These are phyloP conservation scores for Nesogale talazaci DNA, from an alignment of 2,113 vertebrate species.

Conservation along the genomic window DNA sequence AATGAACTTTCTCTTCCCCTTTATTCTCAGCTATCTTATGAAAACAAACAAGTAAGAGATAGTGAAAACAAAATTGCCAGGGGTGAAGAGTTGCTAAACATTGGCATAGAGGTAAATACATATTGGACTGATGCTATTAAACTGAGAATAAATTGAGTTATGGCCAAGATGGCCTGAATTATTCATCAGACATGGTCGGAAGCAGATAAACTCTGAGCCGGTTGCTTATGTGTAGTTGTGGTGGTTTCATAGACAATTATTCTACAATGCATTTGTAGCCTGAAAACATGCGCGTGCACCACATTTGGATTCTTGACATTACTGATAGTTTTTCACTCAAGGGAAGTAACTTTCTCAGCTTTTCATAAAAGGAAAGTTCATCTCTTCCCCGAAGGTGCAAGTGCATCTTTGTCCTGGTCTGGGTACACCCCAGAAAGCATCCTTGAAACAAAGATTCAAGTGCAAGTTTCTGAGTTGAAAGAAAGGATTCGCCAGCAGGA, in stretches of 20 bases:
- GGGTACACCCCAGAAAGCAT: neutral
- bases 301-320: constrained; percentile 13
- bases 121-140: neutral
- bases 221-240: constrained; percentile 28
- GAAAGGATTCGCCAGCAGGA: too few relatives aligned
- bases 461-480: too few relatives aligned
- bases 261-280: constrained; percentile 26
- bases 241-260: constrained; percentile 14
- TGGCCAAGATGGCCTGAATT: neutral
- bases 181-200: neutral
- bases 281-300: neutral
- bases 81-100: constrained; percentile 49
- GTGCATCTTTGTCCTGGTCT: constrained; percentile 15
- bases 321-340: constrained; percentile 39
- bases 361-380: constrained; percentile 24
- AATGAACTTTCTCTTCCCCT: constrained; percentile 31
- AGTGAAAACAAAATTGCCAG: constrained; percentile 20
- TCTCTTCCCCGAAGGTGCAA: constrained; percentile 4
- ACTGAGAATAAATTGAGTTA: constrained; percentile 19
- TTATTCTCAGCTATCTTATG: constrained; percentile 41
- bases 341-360: neutral
- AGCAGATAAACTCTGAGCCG: neutral
- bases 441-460: too few relatives aligned
- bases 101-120: constrained; percentile 36
- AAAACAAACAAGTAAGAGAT: constrained; percentile 36